A percentile compares a stretch with the other conserved stretches of the same genome.
Conservation (phyloP, 92 coral and sea anemone species). For the Epizoanthus stellaris region DNA sequence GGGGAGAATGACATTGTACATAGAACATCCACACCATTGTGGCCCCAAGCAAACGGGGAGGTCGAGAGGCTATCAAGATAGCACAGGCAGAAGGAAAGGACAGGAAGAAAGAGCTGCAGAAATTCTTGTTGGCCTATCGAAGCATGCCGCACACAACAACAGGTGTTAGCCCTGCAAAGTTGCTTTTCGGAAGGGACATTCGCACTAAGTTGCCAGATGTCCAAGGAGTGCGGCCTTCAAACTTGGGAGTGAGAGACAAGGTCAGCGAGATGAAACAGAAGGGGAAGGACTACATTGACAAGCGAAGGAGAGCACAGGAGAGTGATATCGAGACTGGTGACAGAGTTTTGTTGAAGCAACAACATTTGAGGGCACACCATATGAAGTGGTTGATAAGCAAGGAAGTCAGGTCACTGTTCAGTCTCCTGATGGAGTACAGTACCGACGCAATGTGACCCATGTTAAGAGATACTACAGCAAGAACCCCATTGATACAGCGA, state of each 20-base stretch:
- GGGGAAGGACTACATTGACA: slow-evolving; percentile 6
- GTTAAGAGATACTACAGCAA: too few relatives aligned
- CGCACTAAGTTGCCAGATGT: slow-evolving; percentile 31
- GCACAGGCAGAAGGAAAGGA: slow-evolving; percentile 24
- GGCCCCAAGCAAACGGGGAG: slow-evolving; percentile 39
- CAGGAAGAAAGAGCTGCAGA: slow-evolving; percentile 3
- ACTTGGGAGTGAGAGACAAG: neutral
- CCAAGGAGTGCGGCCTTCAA: neutral
- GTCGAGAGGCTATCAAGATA: slow-evolving; percentile 12
- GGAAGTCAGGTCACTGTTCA: slow-evolving; percentile 28
- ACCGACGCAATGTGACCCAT: slow-evolving; percentile 26
- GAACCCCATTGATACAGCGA: too few relatives aligned
- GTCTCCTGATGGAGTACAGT: slow-evolving; percentile 20
- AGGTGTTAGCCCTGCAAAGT: slow-evolving; percentile 24
- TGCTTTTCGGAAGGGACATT: neutral
- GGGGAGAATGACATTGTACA: slow-evolving; percentile 23
- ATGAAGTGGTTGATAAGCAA: neutral
- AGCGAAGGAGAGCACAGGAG: neutral
- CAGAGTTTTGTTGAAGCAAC: slow-evolving; percentile 22
- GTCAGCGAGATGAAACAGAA: slow-evolving; percentile 22
- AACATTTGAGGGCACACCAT: slow-evolving; percentile 16
- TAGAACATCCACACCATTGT: neutral
- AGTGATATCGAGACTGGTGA: slow-evolving; percentile 28
- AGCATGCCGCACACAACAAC: neutral
- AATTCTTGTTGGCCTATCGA: neutral